phyloP scores from a whole-genome alignment of 2,797 vertebrate species.

The Coregonus sp. region DNA sequence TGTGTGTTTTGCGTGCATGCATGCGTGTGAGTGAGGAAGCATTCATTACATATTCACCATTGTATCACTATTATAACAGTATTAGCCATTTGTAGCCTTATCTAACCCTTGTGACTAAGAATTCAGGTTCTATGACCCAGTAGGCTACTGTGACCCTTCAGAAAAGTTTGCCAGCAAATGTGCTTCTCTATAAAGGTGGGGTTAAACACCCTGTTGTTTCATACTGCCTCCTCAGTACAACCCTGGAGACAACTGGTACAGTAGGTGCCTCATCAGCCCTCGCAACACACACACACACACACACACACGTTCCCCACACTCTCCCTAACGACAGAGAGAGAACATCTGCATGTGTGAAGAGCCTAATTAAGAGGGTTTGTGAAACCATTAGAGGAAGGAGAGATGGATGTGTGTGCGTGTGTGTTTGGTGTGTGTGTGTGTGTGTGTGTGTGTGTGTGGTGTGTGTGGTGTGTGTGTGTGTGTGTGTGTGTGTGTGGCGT shows the following conservation, averaged over 20 bases:
- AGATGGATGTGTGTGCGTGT: not conserved
- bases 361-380: conserved; percentile 24
- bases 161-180: no score
- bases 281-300: no score
- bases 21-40: no score
- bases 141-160: no score
- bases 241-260: not conserved
- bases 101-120: no score
- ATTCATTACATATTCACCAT: no score
- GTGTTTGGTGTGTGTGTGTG: not conserved
- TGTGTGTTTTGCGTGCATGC: not conserved
- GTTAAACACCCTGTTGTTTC: no score
- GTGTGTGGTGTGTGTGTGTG: no score
- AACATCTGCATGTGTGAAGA: conserved; percentile 19
- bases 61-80: not conserved
- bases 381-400: conserved; percentile 12
- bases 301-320: not conserved
- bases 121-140: no score
- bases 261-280: not conserved
- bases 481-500: no score
- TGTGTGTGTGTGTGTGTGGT: no score
- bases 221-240: conserved; percentile 13
- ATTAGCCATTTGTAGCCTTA: not conserved
- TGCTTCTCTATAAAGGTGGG: no score
- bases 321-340: not conserved